Evolutionary conservation across 2,888 invertebrate species (phyloP), one percentile per base, ranked within the genome.

Genomic region (Timandra comae): DNA sequence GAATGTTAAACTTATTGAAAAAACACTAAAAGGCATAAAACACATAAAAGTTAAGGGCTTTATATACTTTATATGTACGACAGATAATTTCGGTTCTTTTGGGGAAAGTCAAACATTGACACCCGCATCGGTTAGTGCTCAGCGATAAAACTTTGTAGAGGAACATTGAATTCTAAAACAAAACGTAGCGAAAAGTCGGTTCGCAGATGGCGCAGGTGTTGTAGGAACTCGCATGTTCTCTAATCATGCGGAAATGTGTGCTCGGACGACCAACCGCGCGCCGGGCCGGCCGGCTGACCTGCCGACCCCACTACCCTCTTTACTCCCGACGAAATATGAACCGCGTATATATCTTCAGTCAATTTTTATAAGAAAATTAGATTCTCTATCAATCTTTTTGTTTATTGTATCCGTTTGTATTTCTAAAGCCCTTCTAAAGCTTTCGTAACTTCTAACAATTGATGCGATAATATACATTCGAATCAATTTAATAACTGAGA

Each of bases 221-320:
- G 64, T 51, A 46, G 61, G 56, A 61, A 67, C 71, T 73, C 64
- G 66, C 66, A 61, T 66, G 66, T 61, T 57, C 69, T 78, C 76
- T 81, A 82, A 82, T 84, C 84, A 81, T 78, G 75, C 73, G 79
- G 78, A 82, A 82, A 79, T 73, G 61, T 78, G 76, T 72, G 72
- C 75, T 78, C 60, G 63, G 64, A 59, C 68, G 69, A 55, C 56
- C 66, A 65, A 57, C 45, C 56, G n/a, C 53, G 55, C 46, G 49
- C 40, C 40, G 40, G 43, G 33, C 32, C 46, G 23, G 11, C 1
- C 24, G 24, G 24, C 16, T 16, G 16, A 16, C 16, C 16, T 6
- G 55, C 41, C 62, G 48, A 52, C 55, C 61, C 59, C 3, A 16
- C 16, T 5, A 16, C 16, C 16, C 1, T 3, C 4, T 6, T 6